Base-by-base conservation (phyloP, 2,113 vertebrate genomes). In the Tachysurus fulvidraco region DNA sequence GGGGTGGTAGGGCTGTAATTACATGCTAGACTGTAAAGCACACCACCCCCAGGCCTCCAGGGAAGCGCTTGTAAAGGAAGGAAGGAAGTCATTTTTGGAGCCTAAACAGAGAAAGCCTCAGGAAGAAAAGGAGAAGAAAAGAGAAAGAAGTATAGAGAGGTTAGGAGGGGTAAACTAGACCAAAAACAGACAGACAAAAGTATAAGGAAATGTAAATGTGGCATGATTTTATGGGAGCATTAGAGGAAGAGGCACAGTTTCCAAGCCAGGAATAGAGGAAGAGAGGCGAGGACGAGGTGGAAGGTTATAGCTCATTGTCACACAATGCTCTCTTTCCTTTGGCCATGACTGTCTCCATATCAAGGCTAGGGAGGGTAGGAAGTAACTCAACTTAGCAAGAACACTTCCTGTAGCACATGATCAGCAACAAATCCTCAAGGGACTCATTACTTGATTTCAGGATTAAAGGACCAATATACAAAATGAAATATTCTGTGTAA, bases 81-180 rank as follows among this genome's bases (percentile, higher is more conserved):
- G 90, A 91, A 91, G 91, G 91, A 91, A 91, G 88, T 90, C 87
- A 89, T 91, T 90, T 91, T 90, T 88, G 86, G 84, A 91, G 85
- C 81, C 87, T 87, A 90, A 89, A 91, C 91, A 90, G 88, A 86
- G 84, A 85, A 90, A 81, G 64, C 86, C 87, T 79, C 78, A 57
- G 85, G 80, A 86, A 87, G 71, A 73, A 83, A 83, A 84, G 44
- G 59, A 83, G 69, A 69, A 86, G 64, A 52, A 80, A 28, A 50
- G 52, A 73, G 28, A 54, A 64, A n/a, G 12, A 74, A 85, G 60
- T 81, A 64, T 65, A 44, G 36, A 62, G 59, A 85, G 54, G 57
- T 62, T 73, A 41, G 80, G 71, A 16, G 44, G 60, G 73, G 77
- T 16, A 80, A 81, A 41, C 30, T 14, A 80, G 59, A 78, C 46